A percentile compares a stretch with the other conserved stretches of the same genome.
Conservation (phyloP, 2,797 vertebrate species). For the Vultur gryphus region DNA sequence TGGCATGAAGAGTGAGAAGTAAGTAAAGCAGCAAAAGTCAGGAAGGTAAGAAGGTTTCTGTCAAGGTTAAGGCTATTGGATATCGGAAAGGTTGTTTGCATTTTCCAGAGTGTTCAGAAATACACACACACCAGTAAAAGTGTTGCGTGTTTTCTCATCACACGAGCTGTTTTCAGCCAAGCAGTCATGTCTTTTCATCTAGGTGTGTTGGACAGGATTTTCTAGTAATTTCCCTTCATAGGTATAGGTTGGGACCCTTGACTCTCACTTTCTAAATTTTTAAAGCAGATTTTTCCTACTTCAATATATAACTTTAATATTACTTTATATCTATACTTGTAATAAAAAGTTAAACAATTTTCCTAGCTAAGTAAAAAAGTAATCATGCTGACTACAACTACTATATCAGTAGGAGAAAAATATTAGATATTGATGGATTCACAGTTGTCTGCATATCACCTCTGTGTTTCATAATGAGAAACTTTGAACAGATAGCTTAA, state of each 20-base stretch:
- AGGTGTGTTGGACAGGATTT: not conserved
- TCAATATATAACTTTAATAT: not conserved
- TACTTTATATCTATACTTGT: not conserved
- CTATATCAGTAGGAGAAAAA: not conserved
- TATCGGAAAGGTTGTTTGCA: not conserved
- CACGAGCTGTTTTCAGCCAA: not conserved
- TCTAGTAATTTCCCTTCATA: not conserved
- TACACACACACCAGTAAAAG: not conserved
- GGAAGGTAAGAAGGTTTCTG: not conserved
- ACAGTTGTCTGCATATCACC: not conserved
- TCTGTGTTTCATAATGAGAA: not conserved
- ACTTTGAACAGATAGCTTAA: not conserved
- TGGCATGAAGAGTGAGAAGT: not conserved
- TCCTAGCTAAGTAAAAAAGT: not conserved
- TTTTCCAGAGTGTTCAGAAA: not conserved
- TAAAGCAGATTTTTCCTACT: not conserved
- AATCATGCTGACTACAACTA: not conserved
- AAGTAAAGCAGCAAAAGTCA: not conserved
- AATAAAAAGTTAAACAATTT: not conserved
- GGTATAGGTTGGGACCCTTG: not conserved
- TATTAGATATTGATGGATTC: not conserved
- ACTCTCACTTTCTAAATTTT: not conserved
- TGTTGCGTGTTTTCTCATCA: not conserved
- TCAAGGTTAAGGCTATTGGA: not conserved
- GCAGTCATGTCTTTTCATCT: not conserved